Percentiles rank a stretch among this genome's conserved stretches.
phyloP scores from a whole-genome alignment of 2,888 invertebrate genomes.

The Boloria euphrosyne region DNA sequence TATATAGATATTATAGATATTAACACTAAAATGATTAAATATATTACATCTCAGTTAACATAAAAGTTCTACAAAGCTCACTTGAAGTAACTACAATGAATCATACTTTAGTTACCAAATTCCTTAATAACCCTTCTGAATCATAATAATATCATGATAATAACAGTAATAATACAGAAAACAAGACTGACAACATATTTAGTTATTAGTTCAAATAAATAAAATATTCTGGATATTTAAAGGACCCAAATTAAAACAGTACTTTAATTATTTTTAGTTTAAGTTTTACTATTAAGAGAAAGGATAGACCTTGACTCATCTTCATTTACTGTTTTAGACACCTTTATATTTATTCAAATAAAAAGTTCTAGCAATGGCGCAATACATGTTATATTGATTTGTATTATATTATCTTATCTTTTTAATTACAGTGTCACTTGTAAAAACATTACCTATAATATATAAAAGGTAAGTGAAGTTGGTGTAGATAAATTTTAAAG shows the following conservation, averaged over 20 bases:
- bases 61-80: neutral
- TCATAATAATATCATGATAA: neutral
- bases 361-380: neutral
- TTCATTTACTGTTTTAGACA: neutral
- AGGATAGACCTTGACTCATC: constrained; percentile 7
- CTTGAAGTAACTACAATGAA: neutral
- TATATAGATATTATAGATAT: neutral
- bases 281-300: constrained; percentile 1
- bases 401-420: neutral
- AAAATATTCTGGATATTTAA: too few species aligned
- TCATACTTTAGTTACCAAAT: constrained; percentile 6
- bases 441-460: neutral
- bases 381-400: neutral
- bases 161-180: neutral
- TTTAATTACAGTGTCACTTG: neutral
- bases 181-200: too few species aligned
- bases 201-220: too few species aligned
- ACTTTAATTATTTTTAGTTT: too few species aligned
- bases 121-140: neutral
- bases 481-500: neutral
- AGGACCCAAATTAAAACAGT: too few species aligned
- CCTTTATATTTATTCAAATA: neutral
- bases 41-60: too few species aligned
- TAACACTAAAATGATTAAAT: too few species aligned
- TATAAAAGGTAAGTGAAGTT: constrained; percentile 3